These are phyloP conservation scores for Frankliniella intonsa DNA, from an alignment of 2,888 invertebrate genomes.

Conservation along the genomic window DNA sequence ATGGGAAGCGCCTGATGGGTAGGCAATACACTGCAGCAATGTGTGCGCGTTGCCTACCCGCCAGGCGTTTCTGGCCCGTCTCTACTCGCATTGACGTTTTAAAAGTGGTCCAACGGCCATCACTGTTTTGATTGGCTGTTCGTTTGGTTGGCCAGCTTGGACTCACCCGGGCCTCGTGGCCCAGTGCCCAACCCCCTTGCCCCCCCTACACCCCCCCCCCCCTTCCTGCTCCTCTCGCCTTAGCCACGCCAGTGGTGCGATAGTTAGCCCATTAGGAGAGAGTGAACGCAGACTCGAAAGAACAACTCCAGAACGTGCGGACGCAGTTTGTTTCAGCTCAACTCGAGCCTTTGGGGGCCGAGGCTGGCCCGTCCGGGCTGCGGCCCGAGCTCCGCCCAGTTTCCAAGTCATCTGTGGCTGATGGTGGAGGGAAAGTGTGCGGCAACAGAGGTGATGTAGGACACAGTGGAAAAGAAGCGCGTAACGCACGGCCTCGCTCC, in stretches of 20 bases:
- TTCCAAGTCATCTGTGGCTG: constrained; percentile 10
- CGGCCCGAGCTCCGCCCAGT: background rate
- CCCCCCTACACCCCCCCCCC: no score
- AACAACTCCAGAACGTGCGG: background rate
- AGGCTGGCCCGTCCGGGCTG: background rate
- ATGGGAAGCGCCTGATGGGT: no score
- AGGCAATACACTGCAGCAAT: no score
- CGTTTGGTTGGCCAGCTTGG: no score
- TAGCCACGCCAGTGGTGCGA: background rate
- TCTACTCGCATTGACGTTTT: no score
- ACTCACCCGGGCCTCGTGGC: no score
- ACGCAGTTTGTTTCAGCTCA: background rate
- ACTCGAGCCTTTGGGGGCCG: background rate
- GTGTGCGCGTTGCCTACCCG: no score
- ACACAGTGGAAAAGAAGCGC: background rate
- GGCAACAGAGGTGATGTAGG: background rate
- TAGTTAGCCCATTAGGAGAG: constrained; percentile 18
- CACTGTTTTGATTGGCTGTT: no score
- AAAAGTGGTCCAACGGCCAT: no score
- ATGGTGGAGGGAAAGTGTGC: background rate
- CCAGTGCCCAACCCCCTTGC: no score
- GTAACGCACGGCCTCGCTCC: background rate
- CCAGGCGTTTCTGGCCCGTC: no score
- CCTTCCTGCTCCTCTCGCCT: background rate
- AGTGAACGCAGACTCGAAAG: constrained; percentile 3